A percentile compares a stretch with the other conserved stretches of the same genome.
These are phyloP conservation scores for Phaonia tiefii DNA, from an alignment of 2,888 invertebrate species.

Conservation along the genomic window DNA sequence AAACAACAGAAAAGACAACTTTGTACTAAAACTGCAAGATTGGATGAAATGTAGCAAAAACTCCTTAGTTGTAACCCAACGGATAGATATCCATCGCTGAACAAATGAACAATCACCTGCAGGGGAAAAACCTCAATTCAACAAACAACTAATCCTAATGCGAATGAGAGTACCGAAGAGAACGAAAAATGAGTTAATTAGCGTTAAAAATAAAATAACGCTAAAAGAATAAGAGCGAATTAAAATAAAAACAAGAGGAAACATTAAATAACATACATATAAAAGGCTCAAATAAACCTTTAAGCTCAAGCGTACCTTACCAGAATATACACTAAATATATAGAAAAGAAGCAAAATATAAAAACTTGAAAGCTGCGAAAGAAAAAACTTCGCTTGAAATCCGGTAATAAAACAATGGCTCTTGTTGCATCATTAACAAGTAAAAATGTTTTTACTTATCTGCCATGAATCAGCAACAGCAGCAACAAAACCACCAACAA, in stretches of 20 bases:
- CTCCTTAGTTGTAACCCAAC: slow-evolving; percentile 56
- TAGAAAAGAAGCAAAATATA: slow-evolving; percentile 14
- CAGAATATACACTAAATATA: not conserved
- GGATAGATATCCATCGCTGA: slow-evolving; percentile 72
- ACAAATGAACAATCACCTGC: slow-evolving; percentile 76
- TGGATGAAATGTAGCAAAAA: slow-evolving; percentile 67
- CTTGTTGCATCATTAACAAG: slow-evolving; percentile 74
- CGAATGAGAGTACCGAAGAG: slow-evolving; percentile 62
- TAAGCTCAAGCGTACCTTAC: slow-evolving; percentile 56
- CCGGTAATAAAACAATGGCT: slow-evolving; percentile 65
- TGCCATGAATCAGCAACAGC: slow-evolving; percentile 58
- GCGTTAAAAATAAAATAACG: slow-evolving; percentile 59
- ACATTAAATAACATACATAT: slow-evolving; percentile 30
- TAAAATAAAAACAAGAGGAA: slow-evolving; percentile 61
- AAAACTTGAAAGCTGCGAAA: slow-evolving; percentile 8
- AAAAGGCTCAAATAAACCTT: slow-evolving; percentile 36
- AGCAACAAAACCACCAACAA: slow-evolving; percentile 36
- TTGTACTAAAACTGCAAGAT: slow-evolving; percentile 61
- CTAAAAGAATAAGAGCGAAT: slow-evolving; percentile 54
- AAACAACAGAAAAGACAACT: slow-evolving; percentile 53
- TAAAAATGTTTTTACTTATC: slow-evolving; percentile 62
- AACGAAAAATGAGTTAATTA: slow-evolving; percentile 70
- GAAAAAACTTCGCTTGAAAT: slow-evolving; percentile 9
- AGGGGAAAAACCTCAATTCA: slow-evolving; percentile 59
- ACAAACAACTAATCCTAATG: slow-evolving; percentile 43